phyloP scores from a whole-genome alignment of 1,140 invertebrate species.

The Solenopsis fugax region DNA sequence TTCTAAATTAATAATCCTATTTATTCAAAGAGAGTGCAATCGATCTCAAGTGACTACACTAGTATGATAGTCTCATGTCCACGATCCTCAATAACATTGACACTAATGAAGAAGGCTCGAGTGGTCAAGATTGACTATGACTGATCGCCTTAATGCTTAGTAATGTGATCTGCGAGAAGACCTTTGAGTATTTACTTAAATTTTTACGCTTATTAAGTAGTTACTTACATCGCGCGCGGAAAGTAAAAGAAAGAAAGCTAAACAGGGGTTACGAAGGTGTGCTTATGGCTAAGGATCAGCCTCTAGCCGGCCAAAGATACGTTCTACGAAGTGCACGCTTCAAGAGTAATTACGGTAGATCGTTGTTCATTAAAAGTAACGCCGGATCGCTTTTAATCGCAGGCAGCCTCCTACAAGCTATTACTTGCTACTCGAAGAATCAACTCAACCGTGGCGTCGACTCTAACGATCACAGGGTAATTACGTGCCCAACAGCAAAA shows the following conservation, averaged over 20 bases:
- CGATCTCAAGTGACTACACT: background rate
- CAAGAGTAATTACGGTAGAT: constrained; percentile 50
- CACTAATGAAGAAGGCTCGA: constrained; percentile 46
- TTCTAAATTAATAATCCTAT: constrained; percentile 5
- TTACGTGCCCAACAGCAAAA: background rate
- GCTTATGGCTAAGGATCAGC: constrained; percentile 10
- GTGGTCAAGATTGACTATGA: constrained; percentile 33
- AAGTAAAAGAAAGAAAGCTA: constrained; percentile 18
- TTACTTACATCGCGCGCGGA: background rate
- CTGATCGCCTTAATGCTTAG: constrained; percentile 23
- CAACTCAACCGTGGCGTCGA: background rate
- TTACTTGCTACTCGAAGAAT: constrained; percentile 34
- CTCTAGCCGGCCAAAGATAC: background rate
- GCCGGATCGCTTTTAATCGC: constrained; percentile 46
- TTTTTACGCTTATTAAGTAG: constrained; percentile 24
- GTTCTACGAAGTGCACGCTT: constrained; percentile 34
- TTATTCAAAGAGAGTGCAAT: background rate
- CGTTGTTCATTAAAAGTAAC: constrained; percentile 45
- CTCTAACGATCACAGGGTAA: background rate
- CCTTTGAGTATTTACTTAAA: constrained; percentile 35
- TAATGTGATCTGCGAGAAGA: constrained; percentile 36
- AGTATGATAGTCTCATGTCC: constrained; percentile 16
- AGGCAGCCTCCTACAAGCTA: background rate
- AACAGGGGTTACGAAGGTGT: constrained; percentile 31
- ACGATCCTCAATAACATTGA: constrained; percentile 50